phyloP scores from a whole-genome alignment of 2,888 invertebrate genomes.

The Chloroclystis v-ata region DNA sequence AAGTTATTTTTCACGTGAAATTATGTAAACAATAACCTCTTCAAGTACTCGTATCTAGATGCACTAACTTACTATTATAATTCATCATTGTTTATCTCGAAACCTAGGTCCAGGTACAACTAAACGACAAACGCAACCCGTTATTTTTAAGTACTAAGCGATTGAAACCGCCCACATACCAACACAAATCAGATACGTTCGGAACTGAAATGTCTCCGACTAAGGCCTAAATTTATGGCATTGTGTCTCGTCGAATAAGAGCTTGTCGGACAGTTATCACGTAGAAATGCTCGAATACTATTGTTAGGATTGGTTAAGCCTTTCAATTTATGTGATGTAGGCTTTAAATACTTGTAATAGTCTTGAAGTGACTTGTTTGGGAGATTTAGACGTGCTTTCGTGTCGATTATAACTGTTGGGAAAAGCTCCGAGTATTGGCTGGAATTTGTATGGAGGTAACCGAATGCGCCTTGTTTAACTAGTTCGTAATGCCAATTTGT shows the following conservation, averaged over 20 bases:
- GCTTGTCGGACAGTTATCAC: constrained; percentile 69
- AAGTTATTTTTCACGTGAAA: too few relatives aligned
- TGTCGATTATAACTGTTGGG: constrained; percentile 19
- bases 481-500: too few relatives aligned
- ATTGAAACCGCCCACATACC: constrained; percentile 38
- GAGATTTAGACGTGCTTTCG: constrained; percentile 28
- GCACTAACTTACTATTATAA: too few relatives aligned
- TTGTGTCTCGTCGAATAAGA: constrained; percentile 53
- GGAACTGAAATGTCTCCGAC: constrained; percentile 62
- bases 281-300: constrained; percentile 44
- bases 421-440: constrained; percentile 16
- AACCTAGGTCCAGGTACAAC: constrained; percentile 6
- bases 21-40: too few relatives aligned
- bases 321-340: constrained; percentile 50
- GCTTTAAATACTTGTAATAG: constrained; percentile 45
- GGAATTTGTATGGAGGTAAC: constrained; percentile 10
- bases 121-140: constrained; percentile 15
- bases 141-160: constrained; percentile 25
- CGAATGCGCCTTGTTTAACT: not conserved
- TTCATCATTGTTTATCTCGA: too few relatives aligned
- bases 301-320: constrained; percentile 43
- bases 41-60: too few relatives aligned
- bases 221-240: constrained; percentile 62
- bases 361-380: constrained; percentile 34
- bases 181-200: constrained; percentile 63